phyloP scores from a whole-genome alignment of 2,797 vertebrate species.

The Pseudopleuronectes americanus region DNA sequence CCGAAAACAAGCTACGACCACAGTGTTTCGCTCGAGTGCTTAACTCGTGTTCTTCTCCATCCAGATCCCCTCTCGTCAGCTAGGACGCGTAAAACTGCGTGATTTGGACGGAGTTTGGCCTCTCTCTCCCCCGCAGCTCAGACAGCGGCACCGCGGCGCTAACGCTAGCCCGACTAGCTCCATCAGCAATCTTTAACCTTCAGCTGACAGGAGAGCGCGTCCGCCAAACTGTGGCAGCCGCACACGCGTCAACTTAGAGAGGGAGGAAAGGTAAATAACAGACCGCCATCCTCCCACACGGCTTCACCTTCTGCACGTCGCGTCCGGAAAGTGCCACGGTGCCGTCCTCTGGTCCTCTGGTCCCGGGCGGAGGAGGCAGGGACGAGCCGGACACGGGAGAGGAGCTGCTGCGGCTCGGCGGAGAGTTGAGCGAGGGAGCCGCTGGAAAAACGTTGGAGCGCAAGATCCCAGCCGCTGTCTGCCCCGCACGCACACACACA shows the following conservation, averaged over 20 bases:
- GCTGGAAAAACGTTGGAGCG: slow-evolving; percentile 49
- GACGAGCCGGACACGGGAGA: slow-evolving; percentile 10
- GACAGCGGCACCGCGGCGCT: slow-evolving; percentile 37
- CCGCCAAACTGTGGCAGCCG: slow-evolving; percentile 45
- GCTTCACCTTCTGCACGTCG: slow-evolving; percentile 42
- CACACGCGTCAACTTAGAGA: slow-evolving; percentile 49
- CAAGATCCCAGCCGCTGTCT: slow-evolving; percentile 49
- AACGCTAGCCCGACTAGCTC: slow-evolving; percentile 74
- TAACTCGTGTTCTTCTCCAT: not conserved
- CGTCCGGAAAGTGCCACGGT: slow-evolving; percentile 31
- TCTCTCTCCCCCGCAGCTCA: slow-evolving; percentile 27
- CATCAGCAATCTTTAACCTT: slow-evolving; percentile 79
- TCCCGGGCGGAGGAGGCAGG: slow-evolving; percentile 23
- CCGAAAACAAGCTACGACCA: not conserved
- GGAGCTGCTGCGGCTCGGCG: slow-evolving; percentile 32
- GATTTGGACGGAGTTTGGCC: slow-evolving; percentile 62
- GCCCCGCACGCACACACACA: slow-evolving; percentile 3
- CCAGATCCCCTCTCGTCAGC: not conserved
- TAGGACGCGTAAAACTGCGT: slow-evolving; percentile 35
- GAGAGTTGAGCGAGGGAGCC: slow-evolving; percentile 58
- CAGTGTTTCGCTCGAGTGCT: not conserved
- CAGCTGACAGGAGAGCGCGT: slow-evolving; percentile 67
- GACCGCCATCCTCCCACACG: slow-evolving; percentile 20
- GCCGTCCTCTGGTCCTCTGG: slow-evolving; percentile 16
- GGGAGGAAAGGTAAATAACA: not conserved